Evolutionary conservation across 1,140 invertebrate species (phyloP).

Genomic region (Hyles vespertilio): DNA sequence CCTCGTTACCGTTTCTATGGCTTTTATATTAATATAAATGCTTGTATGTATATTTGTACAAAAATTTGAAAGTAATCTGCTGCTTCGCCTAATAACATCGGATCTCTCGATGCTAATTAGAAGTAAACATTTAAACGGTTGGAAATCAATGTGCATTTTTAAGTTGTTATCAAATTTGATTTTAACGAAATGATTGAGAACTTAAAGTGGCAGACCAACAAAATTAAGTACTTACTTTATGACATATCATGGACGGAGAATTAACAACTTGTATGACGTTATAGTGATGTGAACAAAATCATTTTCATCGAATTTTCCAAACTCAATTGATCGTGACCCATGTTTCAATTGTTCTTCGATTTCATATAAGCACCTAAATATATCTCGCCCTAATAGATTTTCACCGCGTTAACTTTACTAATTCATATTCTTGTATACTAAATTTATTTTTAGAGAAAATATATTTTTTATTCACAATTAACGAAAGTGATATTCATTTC

Average conservation of each 20-base stretch:
- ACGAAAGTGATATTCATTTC: constrained; percentile 39
- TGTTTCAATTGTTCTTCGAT: too few species aligned
- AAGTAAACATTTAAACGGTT: too few species aligned
- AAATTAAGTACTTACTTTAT: constrained; percentile 69
- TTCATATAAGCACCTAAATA: constrained; percentile 25
- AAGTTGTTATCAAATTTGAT: too few species aligned
- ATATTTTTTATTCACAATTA: constrained; percentile 31
- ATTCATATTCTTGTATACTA: background rate
- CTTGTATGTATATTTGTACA: constrained; percentile 11
- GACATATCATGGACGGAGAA: constrained; percentile 66
- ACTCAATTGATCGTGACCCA: too few species aligned
- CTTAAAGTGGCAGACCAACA: constrained; percentile 38
- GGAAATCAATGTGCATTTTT: too few species aligned
- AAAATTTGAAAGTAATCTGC: background rate
- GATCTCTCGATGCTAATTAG: background rate
- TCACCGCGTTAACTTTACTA: background rate
- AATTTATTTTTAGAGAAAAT: constrained; percentile 17
- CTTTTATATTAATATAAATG: constrained; percentile 12
- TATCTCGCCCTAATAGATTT: background rate
- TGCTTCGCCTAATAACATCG: background rate
- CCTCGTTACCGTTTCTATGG: constrained; percentile 5
- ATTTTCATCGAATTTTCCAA: background rate
- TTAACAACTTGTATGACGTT: constrained; percentile 45
- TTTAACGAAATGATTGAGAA: constrained; percentile 1
- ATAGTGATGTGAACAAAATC: constrained; percentile 5